Conservation (phyloP, 2,113 vertebrate genomes). For the Pristiophorus japonicus region DNA sequence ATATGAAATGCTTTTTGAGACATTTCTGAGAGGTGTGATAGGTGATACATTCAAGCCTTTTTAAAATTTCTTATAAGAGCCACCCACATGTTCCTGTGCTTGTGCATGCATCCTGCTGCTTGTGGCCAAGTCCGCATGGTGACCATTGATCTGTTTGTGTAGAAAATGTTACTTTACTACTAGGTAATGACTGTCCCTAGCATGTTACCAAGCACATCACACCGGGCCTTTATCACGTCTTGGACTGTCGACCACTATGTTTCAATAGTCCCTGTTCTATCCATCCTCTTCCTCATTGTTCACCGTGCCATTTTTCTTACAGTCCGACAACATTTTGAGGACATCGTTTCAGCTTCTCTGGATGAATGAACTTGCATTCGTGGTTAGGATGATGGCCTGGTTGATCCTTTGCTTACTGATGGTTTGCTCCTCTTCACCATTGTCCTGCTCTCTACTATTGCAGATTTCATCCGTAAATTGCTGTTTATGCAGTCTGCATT, state of each 20-base stretch:
- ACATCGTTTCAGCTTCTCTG: no score
- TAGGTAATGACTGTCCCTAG: background rate
- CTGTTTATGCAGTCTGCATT: no score
- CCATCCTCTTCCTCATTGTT: background rate
- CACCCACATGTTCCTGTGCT: background rate
- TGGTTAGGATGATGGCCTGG: no score
- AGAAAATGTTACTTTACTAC: background rate
- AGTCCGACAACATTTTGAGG: no score
- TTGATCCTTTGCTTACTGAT: no score
- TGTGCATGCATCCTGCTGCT: background rate
- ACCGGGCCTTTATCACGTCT: background rate
- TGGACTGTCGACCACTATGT: background rate
- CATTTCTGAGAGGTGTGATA: background rate
- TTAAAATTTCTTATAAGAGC: background rate
- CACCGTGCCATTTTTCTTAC: background rate
- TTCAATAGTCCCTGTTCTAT: background rate
- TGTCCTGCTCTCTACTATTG: no score
- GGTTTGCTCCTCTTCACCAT: no score
- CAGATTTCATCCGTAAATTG: no score
- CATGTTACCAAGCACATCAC: background rate
- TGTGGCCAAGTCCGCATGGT: no score
- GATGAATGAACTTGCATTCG: no score
- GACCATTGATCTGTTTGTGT: background rate
- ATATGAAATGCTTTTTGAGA: background rate
- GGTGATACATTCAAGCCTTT: background rate